Percentiles rank a stretch among this genome's conserved stretches.
Evolutionary conservation across 2,797 vertebrate species (phyloP).

Genomic region (Enteromius trimaculatus): DNA sequence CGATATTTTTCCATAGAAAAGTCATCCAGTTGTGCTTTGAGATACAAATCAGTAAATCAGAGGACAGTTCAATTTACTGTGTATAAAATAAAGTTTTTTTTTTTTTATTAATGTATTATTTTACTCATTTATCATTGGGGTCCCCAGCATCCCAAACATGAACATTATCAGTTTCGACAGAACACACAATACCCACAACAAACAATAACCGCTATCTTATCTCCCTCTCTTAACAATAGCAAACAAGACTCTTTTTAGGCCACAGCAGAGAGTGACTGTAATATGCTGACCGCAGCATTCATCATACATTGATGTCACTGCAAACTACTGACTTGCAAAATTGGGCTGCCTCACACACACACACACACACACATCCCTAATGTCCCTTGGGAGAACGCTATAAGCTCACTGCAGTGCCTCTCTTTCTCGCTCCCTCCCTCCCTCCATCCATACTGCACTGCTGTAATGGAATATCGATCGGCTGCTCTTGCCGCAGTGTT

Average conservation of each 20-base stretch:
- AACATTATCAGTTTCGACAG: neutral
- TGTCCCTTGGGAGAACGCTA: conserved; percentile 74
- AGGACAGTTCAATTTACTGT: neutral
- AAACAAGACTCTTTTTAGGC: neutral
- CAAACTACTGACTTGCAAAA: conserved; percentile 53
- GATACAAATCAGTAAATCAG: neutral
- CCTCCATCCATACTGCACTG: conserved; percentile 68
- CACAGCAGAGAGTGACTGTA: conserved; percentile 18
- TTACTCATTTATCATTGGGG: too few species aligned
- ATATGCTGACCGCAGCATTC: conserved; percentile 39
- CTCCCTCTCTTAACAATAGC: neutral
- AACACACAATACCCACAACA: neutral
- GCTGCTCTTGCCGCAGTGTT: conserved; percentile 77
- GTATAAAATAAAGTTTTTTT: neutral
- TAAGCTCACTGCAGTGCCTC: conserved; percentile 78
- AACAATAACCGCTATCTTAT: neutral
- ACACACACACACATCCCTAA: conserved; percentile 68
- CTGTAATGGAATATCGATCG: conserved; percentile 86
- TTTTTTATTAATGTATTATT: neutral
- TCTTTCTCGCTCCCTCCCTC: conserved; percentile 58
- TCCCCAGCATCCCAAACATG: neutral
- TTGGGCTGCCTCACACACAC: conserved; percentile 55
- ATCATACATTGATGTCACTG: conserved; percentile 41
- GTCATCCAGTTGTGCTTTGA: too few species aligned
- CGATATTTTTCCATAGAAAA: neutral